Evolutionary conservation across 2,113 vertebrate genomes (phyloP).

Genomic region (Dolichallabes microphthalmus): DNA sequence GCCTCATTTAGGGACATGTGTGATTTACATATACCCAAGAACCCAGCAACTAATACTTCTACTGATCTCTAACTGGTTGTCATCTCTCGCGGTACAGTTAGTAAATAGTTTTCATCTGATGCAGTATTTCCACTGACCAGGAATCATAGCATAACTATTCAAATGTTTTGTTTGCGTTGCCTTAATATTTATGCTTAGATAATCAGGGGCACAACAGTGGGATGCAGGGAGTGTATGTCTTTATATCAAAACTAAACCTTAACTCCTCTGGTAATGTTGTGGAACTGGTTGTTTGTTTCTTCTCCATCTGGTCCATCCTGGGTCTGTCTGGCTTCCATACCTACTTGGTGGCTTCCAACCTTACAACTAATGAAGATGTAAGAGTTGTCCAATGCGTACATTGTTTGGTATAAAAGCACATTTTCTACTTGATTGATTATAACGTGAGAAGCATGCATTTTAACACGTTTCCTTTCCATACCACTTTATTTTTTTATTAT

Average conservation of each 20-base stretch:
- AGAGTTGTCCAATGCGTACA: slow-evolving; percentile 64
- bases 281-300: slow-evolving; percentile 94
- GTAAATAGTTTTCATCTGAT: neutral
- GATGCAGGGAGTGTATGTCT: neutral
- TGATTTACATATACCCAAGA: neutral
- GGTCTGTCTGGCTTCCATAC: slow-evolving; percentile 99
- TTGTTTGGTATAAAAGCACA: neutral
- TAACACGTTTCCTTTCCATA: neutral
- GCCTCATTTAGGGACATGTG: neutral
- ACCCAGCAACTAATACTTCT: slow-evolving; percentile 15
- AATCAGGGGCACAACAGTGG: neutral
- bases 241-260: slow-evolving; percentile 66
- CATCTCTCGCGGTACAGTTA: slow-evolving; percentile 1
- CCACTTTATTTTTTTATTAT: neutral
- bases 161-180: neutral
- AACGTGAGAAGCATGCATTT: neutral
- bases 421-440: neutral
- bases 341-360: slow-evolving; percentile 93
- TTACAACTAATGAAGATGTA: slow-evolving; percentile 96
- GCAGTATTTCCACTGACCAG: neutral
- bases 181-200: neutral
- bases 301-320: slow-evolving; percentile 96
- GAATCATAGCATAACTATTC: slow-evolving; percentile 7
- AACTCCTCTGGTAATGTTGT: slow-evolving; percentile 79
- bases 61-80: slow-evolving; percentile 56